Conservation (phyloP, 2,113 vertebrate genomes). For the Morone chrysops region DNA sequence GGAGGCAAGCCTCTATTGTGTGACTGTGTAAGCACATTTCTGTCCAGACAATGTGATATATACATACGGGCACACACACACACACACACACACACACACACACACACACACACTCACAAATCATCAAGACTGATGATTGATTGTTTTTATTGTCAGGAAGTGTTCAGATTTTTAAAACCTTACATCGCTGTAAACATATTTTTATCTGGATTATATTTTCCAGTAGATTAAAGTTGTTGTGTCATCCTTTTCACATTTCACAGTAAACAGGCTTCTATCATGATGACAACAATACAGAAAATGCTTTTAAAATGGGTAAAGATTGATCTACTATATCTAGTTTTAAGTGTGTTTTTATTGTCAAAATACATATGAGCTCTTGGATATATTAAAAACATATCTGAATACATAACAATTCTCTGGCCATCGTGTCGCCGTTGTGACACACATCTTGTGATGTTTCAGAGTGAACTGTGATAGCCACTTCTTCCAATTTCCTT, state of each 20-base stretch:
- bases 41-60: background rate
- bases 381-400: background rate
- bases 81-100: background rate
- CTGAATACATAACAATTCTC: background rate
- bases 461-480: slow-evolving; percentile 36
- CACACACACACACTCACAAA: background rate
- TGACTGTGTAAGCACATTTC: background rate
- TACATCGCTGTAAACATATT: background rate
- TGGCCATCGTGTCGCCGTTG: no score
- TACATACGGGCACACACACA: background rate
- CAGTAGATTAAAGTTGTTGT: background rate
- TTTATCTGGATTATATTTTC: background rate
- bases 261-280: background rate
- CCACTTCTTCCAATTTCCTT: slow-evolving; percentile 51
- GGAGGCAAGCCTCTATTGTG: background rate
- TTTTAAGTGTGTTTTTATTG: background rate
- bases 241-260: background rate
- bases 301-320: background rate
- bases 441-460: slow-evolving; percentile 3
- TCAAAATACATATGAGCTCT: background rate
- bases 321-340: background rate
- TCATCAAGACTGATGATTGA: background rate
- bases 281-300: background rate
- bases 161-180: background rate
- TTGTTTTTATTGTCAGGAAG: background rate